Conservation (phyloP, 1,140 invertebrate genomes). For the Chrysomallon squamiferum region DNA sequence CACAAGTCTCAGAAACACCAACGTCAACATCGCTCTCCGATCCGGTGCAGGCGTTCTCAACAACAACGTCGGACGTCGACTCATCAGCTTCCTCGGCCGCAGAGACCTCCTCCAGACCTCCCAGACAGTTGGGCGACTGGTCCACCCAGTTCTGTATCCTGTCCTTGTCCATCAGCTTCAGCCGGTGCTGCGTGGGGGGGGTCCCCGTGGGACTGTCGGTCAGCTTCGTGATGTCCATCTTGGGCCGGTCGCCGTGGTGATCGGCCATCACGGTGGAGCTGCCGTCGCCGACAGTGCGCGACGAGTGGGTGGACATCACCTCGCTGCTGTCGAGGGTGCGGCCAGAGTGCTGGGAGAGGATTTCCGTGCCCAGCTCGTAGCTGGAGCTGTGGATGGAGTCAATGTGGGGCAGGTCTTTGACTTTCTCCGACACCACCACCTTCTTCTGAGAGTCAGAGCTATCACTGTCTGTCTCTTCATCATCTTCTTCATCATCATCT, state of each 20-base stretch:
- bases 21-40: too few species aligned
- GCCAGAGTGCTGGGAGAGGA: slow-evolving; percentile 56
- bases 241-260: slow-evolving; percentile 9
- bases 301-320: slow-evolving; percentile 52
- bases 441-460: slow-evolving; percentile 3
- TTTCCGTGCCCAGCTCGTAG: slow-evolving; percentile 47
- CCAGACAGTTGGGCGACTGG: neutral
- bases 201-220: slow-evolving; percentile 14
- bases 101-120: neutral
- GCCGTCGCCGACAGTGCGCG: slow-evolving; percentile 42
- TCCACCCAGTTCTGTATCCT: slow-evolving; percentile 35
- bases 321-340: slow-evolving; percentile 47
- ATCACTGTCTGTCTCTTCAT: slow-evolving; percentile 10
- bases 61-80: too few species aligned
- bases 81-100: neutral
- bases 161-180: slow-evolving; percentile 30
- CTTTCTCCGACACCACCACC: slow-evolving; percentile 1
- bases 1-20: too few species aligned
- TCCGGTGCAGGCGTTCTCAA: too few species aligned
- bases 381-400: slow-evolving; percentile 55
- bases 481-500: slow-evolving; percentile 16
- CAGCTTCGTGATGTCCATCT: slow-evolving; percentile 21
- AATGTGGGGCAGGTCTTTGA: slow-evolving; percentile 44
- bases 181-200: slow-evolving; percentile 18
- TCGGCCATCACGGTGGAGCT: slow-evolving; percentile 28